These are phyloP conservation scores for Morus bassanus DNA, from an alignment of 2,797 vertebrate genomes.

Conservation along the genomic window DNA sequence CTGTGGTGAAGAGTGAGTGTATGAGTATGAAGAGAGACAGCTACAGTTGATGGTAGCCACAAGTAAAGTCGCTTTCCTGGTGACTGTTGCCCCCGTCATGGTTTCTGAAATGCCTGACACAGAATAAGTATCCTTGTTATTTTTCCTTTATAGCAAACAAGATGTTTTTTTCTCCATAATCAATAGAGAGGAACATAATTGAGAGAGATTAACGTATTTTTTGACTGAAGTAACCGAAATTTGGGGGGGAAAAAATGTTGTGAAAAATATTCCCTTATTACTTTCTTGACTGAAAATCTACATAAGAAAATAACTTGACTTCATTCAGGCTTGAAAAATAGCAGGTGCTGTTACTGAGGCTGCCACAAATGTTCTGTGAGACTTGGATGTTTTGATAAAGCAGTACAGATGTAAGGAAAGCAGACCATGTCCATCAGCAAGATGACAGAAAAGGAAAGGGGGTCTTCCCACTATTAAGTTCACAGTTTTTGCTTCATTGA, in stretches of 20 bases:
- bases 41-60: neutral
- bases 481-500: neutral
- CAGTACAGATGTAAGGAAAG: neutral
- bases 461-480: neutral
- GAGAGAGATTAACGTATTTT: neutral
- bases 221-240: neutral
- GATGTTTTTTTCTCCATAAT: neutral
- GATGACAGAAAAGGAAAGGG: neutral
- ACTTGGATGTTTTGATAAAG: neutral
- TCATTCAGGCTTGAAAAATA: neutral
- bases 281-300: neutral
- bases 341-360: neutral
- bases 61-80: neutral
- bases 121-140: neutral
- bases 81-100: neutral
- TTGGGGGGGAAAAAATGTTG: accelerated
- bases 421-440: neutral
- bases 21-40: neutral
- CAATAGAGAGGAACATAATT: neutral
- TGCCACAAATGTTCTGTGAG: neutral
- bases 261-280: neutral
- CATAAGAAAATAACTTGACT: neutral
- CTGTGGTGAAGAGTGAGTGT: neutral
- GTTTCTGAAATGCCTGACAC: neutral
- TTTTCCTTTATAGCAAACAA: neutral